phyloP scores from a whole-genome alignment of 2,797 vertebrate genomes.

The Sebastes trivittatus region DNA sequence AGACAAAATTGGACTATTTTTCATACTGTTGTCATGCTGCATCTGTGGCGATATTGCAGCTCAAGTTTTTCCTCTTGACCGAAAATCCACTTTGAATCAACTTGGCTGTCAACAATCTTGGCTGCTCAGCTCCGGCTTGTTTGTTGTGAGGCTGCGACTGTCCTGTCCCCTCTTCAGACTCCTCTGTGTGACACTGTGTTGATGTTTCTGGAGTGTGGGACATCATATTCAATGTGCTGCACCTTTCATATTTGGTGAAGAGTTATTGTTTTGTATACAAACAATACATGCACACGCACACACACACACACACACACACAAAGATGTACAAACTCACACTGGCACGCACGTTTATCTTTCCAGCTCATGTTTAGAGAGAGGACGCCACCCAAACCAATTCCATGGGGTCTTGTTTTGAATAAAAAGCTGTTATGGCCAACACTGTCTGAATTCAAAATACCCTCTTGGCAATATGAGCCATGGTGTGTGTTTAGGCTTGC shows the following conservation, averaged over 20 bases:
- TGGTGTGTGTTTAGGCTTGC: conserved; percentile 7
- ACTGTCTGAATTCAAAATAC: conserved; percentile 55
- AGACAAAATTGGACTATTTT: conserved; percentile 54
- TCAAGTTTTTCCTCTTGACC: conserved; percentile 51
- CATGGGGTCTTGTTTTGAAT: conserved; percentile 54
- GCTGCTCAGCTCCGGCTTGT: conserved; percentile 20
- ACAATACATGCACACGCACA: neutral
- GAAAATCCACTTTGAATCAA: conserved; percentile 52
- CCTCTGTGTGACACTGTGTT: conserved; percentile 28
- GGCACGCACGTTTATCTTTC: conserved; percentile 42
- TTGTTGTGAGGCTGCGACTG: conserved; percentile 4
- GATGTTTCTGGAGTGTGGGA: conserved; percentile 28
- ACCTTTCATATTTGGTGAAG: conserved; percentile 35
- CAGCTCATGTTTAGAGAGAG: conserved; percentile 54
- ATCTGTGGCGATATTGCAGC: conserved; percentile 25
- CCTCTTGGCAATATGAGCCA: conserved; percentile 11
- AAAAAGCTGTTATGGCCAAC: conserved; percentile 47
- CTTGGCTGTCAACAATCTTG: conserved; percentile 35
- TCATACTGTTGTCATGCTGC: conserved; percentile 55
- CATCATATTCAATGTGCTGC: conserved; percentile 41
- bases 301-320: neutral
- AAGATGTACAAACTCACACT: conserved; percentile 30
- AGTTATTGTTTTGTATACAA: conserved; percentile 52
- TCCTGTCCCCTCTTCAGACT: conserved; percentile 6
- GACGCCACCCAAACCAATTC: conserved; percentile 55